Conservation (phyloP, 2,888 invertebrate species). For the Sepioteuthis lessoniana region DNA sequence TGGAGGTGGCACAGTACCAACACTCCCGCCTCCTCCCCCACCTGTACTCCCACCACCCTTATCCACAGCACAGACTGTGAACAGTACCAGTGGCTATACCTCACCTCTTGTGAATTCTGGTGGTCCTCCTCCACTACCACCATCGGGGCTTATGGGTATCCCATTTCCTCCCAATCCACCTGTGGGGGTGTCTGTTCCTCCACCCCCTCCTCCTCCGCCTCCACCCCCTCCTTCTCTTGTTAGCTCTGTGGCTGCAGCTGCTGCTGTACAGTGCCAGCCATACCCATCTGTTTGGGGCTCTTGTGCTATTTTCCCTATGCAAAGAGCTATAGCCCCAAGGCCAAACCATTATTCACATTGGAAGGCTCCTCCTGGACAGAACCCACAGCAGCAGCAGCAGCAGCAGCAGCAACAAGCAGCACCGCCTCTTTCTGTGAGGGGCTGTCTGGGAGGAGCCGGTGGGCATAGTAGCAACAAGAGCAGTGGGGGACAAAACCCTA, state of each 20-base stretch:
- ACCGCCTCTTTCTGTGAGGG: background rate
- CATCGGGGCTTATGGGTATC: background rate
- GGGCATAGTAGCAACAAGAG: background rate
- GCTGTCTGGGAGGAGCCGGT: conserved; percentile 35
- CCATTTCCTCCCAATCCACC: conserved; percentile 38
- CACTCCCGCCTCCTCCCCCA: background rate
- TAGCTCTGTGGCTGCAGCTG: background rate
- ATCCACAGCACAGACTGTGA: background rate
- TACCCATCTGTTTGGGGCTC: conserved; percentile 43
- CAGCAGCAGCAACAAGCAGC: conserved; percentile 14
- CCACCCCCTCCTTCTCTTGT: conserved; percentile 10
- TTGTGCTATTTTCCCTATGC: background rate
- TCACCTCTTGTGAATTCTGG: background rate
- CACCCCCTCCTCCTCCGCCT: background rate
- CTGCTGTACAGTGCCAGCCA: conserved; percentile 39
- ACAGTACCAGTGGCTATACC: background rate
- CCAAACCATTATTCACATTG: conserved; percentile 25
- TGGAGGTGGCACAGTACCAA: conserved; percentile 24
- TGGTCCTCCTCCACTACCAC: background rate
- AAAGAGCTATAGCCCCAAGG: conserved; percentile 1
- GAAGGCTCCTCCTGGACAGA: conserved; percentile 24
- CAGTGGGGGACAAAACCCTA: background rate
- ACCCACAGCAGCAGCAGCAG: too few relatives aligned
- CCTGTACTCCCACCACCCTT: background rate
- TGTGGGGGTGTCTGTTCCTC: conserved; percentile 37